Conservation (phyloP, 2,113 vertebrate genomes). For the Phyllostomus discolor region DNA sequence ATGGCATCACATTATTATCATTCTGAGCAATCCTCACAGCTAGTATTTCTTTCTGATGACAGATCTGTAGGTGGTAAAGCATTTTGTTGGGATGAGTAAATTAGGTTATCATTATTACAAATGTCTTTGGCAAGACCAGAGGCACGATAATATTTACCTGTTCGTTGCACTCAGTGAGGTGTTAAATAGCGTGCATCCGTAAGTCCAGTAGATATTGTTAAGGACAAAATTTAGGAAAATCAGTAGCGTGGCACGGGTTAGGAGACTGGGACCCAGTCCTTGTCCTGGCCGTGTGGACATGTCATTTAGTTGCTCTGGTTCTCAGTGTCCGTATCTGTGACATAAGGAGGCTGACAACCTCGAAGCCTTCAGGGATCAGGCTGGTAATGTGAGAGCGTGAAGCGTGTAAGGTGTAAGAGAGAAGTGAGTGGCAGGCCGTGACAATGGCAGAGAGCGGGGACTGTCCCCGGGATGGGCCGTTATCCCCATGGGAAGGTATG, state of each 20-base stretch:
- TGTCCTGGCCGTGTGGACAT: not conserved
- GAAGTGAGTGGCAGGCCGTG: not conserved
- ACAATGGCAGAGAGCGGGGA: not conserved
- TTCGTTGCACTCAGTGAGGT: not conserved
- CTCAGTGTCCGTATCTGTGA: not conserved
- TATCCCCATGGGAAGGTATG: not conserved
- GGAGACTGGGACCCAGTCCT: not conserved
- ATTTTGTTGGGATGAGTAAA: not conserved
- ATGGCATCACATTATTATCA: not conserved
- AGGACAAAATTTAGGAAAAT: not conserved
- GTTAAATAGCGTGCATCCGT: not conserved
- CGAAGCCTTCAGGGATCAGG: not conserved
- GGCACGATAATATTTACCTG: conserved; percentile 14
- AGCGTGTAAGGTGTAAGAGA: not conserved
- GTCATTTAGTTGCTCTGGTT: not conserved
- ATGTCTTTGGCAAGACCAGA: conserved; percentile 5
- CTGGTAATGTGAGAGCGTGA: not conserved
- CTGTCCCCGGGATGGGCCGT: not conserved
- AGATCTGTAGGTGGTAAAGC: conserved; percentile 2
- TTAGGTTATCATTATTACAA: not conserved
- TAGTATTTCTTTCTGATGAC: conserved; percentile 20
- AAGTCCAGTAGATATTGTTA: not conserved
- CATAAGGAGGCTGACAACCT: not conserved
- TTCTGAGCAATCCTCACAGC: not conserved
- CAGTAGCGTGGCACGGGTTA: not conserved